These are phyloP conservation scores for Harpegnathos saltator DNA, from an alignment of 1,140 invertebrate species.

Conservation along the genomic window DNA sequence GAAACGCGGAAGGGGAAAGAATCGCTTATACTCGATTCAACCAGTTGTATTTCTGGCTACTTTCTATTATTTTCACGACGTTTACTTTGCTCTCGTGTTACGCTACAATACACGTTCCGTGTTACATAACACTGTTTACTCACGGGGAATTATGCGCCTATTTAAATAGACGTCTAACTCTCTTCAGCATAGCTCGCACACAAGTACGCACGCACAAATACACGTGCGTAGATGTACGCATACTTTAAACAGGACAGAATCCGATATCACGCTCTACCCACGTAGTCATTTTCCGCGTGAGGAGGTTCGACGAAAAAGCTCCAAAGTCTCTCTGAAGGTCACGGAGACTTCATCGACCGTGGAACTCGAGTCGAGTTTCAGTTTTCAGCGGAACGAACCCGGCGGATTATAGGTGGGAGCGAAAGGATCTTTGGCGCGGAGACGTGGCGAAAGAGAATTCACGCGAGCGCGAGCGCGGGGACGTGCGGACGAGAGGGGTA, in stretches of 20 bases:
- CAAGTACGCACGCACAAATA: no score
- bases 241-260: slow-evolving; percentile 24
- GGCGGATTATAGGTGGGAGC: background rate
- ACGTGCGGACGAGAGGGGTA: slow-evolving; percentile 18
- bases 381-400: slow-evolving; percentile 61
- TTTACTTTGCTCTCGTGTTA: slow-evolving; percentile 17
- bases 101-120: slow-evolving; percentile 27
- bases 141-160: slow-evolving; percentile 16
- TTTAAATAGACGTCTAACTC: slow-evolving; percentile 35
- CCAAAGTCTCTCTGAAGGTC: slow-evolving; percentile 63
- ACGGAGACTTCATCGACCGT: slow-evolving; percentile 55
- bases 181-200: slow-evolving; percentile 13
- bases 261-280: slow-evolving; percentile 15
- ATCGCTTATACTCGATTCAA: no score
- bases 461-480: background rate
- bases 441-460: slow-evolving; percentile 31
- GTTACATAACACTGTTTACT: slow-evolving; percentile 32
- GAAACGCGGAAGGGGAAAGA: no score
- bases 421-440: background rate
- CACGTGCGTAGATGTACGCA: no score
- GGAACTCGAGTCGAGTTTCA: slow-evolving; percentile 69
- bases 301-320: slow-evolving; percentile 57
- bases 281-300: slow-evolving; percentile 37
- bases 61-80: slow-evolving; percentile 20
- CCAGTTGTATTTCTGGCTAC: slow-evolving; percentile 2